These are phyloP conservation scores for Cylloceria caligata DNA, from an alignment of 2,888 invertebrate genomes.

Conservation along the genomic window DNA sequence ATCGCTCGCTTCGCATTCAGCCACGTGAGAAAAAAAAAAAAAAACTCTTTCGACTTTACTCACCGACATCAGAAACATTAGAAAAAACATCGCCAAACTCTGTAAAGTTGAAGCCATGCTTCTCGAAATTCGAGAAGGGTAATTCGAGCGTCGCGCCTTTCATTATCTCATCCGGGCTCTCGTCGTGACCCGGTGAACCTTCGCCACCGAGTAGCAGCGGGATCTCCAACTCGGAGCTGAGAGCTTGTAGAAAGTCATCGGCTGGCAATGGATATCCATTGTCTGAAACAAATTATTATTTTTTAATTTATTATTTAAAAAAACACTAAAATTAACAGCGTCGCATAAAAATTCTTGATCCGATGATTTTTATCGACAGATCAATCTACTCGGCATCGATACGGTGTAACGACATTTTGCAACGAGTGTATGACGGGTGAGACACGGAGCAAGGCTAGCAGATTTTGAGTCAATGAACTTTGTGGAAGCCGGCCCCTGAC, in stretches of 20 bases:
- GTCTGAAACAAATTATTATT: conserved; percentile 70
- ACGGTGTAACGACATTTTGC: conserved; percentile 1
- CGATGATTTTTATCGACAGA: no score
- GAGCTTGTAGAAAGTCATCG: conserved; percentile 79
- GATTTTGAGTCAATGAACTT: conserved; percentile 75
- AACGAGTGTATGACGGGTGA: conserved; percentile 52
- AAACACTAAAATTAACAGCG: no score
- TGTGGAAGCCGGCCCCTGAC: conserved; percentile 70
- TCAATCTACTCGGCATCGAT: no score
- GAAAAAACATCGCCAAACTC: conserved; percentile 67
- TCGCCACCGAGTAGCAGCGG: conserved; percentile 76
- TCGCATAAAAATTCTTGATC: no score
- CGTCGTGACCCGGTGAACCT: conserved; percentile 73
- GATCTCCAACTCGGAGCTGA: conserved; percentile 79
- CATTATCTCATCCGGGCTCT: conserved; percentile 77
- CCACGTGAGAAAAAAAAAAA: not conserved
- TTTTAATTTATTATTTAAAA: no score
- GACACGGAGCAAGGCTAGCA: conserved; percentile 64
- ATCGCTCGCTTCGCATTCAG: no score
- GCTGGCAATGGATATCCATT: conserved; percentile 74
- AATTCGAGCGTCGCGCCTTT: conserved; percentile 71
- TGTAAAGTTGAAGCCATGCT: conserved; percentile 69
- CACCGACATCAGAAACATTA: conserved; percentile 61
- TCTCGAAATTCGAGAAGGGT: conserved; percentile 68
- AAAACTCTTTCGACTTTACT: conserved; percentile 16